Conservation (phyloP, 2,888 invertebrate species). For the Diarsia dahlii region DNA sequence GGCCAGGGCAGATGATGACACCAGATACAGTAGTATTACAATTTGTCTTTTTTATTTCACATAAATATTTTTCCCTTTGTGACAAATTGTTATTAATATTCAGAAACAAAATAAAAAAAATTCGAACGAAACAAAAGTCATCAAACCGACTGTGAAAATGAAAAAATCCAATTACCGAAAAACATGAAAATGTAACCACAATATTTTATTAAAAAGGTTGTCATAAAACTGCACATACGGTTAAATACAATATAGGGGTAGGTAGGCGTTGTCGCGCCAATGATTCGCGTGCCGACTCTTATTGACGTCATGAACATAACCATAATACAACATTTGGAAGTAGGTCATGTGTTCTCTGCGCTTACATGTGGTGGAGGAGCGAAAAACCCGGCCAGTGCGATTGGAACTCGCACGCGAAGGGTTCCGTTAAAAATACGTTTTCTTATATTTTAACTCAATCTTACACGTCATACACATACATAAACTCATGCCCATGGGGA, state of each 20-base stretch:
- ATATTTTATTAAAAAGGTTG: conserved; percentile 39
- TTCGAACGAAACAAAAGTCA: conserved; percentile 4
- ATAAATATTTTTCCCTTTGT: not conserved
- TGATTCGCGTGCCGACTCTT: conserved; percentile 72
- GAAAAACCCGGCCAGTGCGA: conserved; percentile 46
- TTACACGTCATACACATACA: no score
- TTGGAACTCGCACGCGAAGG: not conserved
- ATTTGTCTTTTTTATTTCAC: not conserved
- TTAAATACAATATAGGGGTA: conserved; percentile 25
- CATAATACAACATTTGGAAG: conserved; percentile 81
- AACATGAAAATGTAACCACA: conserved; percentile 35
- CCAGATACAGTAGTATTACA: not conserved
- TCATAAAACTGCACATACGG: conserved; percentile 48
- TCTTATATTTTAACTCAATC: no score
- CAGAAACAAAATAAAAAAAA: conserved; percentile 1
- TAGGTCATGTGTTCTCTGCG: conserved; percentile 85
- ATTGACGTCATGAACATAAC: conserved; percentile 85
- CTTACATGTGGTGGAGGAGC: conserved; percentile 62
- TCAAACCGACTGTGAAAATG: conserved; percentile 30
- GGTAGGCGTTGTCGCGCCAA: conserved; percentile 54
- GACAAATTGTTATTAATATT: not conserved
- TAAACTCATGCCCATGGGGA: no score
- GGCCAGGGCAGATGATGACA: not conserved
- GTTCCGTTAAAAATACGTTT: not conserved
- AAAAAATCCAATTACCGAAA: conserved; percentile 43